Base-by-base conservation (phyloP, 2,113 vertebrate species). In the Galeopterus variegatus region DNA sequence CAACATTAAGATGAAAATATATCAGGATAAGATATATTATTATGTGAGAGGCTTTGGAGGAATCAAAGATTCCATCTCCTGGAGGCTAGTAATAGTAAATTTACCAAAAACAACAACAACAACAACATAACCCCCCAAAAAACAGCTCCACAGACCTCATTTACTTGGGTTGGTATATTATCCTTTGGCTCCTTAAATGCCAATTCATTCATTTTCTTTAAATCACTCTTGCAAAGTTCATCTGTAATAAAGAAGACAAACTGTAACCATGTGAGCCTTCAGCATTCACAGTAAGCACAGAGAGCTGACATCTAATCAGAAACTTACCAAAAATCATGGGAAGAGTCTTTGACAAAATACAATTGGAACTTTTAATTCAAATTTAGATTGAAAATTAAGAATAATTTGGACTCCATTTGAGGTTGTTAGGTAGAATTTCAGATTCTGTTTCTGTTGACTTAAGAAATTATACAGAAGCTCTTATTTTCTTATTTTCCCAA, bases 401-500 rank as follows among this genome's bases (percentile, higher is more conserved):
- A 50, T 26, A 58, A 62, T 26, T n/a, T 69, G 56, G 12, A 58
- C 65, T 67, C 24, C 6, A 3, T 67, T 81, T 60, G 58, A 70
- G 41, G 41, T 33, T 96, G 67, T 77, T 18, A 92, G 36, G 24
- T 85, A 45, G 58, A 85, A 72, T 82, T 87, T 58, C 58, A 54
- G 33, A 50, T 45, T 80, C 50, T 93, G 31, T 82, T 81, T 80
- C 64, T 85, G 24, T 45, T 72, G 69, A 85, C 5, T 31, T 75
- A 67, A 62, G 28, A 87, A 90, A 67, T 79, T 69, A 94, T 48
- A 6, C 28, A 45, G 6, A 14, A 90, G 56, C 1, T 58, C 31
- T 80, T 80, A 73, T 87, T 88, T 75, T 58, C 31, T 80, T 80
- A 73, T 87, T 88, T 75, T 75, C 54, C 70, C 75, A 93, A 64